Evolutionary conservation across 2,797 vertebrate species (phyloP).

Genomic region (Falco novaeseelandiae): DNA sequence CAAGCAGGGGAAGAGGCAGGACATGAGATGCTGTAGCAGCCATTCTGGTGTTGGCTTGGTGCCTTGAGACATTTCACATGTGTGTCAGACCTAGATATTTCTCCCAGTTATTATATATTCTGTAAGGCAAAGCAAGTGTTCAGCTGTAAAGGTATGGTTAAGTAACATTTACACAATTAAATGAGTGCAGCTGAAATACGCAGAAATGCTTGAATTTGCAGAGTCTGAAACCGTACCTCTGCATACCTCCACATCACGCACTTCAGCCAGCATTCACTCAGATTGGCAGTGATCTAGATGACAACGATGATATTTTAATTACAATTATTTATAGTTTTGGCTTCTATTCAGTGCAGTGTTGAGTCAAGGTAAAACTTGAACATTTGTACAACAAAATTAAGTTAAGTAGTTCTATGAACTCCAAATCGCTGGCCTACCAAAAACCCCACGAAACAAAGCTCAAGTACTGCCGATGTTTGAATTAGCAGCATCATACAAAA

Average conservation of each 20-base stretch:
- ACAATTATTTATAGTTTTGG: background rate
- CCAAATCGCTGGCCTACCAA: background rate
- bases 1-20: background rate
- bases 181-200: fast-evolving
- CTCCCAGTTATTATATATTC: background rate
- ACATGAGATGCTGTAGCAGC: background rate
- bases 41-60: background rate
- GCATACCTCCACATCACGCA: fast-evolving
- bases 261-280: background rate
- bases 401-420: background rate
- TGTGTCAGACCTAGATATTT: background rate
- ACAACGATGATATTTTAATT: background rate
- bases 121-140: background rate
- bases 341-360: background rate
- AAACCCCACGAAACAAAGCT: background rate
- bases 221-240: background rate
- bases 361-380: background rate
- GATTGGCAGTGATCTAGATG: background rate
- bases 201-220: background rate
- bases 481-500: background rate
- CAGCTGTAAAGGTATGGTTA: background rate
- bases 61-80: background rate
- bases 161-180: background rate
- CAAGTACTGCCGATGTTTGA: background rate
- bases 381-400: background rate